phyloP scores from a whole-genome alignment of 2,797 vertebrate species.

The Diglossa cyanea region DNA sequence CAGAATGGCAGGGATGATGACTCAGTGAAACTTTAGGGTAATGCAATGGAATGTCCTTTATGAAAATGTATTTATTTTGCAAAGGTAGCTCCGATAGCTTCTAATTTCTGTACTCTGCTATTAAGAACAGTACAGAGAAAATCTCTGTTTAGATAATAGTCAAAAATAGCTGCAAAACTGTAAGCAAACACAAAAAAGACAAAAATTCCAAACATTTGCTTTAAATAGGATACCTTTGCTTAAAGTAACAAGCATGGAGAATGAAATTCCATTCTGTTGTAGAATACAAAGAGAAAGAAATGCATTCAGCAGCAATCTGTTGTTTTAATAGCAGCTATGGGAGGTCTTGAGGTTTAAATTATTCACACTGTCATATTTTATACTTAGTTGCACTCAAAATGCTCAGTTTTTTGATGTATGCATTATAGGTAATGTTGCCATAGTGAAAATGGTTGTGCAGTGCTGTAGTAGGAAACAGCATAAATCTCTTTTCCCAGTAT shows the following conservation, averaged over 20 bases:
- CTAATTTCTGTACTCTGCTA: background rate
- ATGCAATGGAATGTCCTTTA: background rate
- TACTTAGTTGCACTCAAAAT: background rate
- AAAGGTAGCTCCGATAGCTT: background rate
- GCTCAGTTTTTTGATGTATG: background rate
- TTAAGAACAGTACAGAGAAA: background rate
- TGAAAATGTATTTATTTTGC: background rate
- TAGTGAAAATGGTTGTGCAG: background rate
- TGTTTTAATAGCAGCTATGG: constrained; percentile 9
- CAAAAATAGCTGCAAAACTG: background rate
- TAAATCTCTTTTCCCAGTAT: background rate
- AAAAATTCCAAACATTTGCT: background rate
- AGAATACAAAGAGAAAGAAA: background rate
- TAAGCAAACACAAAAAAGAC: background rate
- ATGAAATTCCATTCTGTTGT: background rate
- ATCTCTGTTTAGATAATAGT: background rate
- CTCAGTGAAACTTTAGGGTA: background rate
- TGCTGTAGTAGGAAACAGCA: background rate
- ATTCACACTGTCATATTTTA: background rate
- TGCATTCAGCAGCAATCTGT: background rate
- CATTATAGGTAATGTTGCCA: background rate
- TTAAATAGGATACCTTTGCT: background rate
- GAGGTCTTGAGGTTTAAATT: constrained; percentile 21
- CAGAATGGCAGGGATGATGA: background rate
- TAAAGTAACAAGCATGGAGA: background rate